phyloP scores from a whole-genome alignment of 2,113 vertebrate genomes.

The Lophius piscatorius region DNA sequence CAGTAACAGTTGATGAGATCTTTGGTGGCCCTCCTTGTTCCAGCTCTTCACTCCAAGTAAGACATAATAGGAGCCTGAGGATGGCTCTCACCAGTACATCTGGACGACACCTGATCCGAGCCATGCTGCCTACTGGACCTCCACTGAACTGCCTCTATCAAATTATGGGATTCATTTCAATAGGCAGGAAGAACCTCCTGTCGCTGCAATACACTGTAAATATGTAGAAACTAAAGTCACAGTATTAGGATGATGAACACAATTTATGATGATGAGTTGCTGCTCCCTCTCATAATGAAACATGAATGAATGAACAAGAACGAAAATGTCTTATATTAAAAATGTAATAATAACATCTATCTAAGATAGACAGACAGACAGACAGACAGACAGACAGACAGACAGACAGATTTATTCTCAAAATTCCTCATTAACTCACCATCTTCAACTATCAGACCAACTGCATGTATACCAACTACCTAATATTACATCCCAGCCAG shows the following conservation, averaged over 20 bases:
- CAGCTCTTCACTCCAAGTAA: conserved; percentile 29
- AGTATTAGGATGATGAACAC: not conserved
- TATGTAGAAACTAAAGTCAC: not conserved
- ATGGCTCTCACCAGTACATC: conserved; percentile 50
- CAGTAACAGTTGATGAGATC: too few relatives aligned
- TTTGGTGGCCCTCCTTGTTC: conserved; percentile 34
- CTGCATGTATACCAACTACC: not conserved
- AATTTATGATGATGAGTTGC: not conserved
- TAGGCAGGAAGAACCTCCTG: conserved; percentile 21
- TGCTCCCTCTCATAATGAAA: not conserved
- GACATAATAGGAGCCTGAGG: conserved; percentile 34
- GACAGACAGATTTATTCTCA: too few relatives aligned
- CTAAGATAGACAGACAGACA: too few relatives aligned
- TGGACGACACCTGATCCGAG: conserved; percentile 61
- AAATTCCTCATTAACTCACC: not conserved
- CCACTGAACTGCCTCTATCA: conserved; percentile 30
- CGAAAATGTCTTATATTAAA: too few relatives aligned
- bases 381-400: too few relatives aligned
- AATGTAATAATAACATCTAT: too few relatives aligned
- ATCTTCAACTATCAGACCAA: not conserved
- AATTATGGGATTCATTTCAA: conserved; percentile 39
- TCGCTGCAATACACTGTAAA: not conserved
- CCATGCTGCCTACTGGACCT: conserved; percentile 49
- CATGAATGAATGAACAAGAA: too few relatives aligned
- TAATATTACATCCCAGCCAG: too few relatives aligned